These are phyloP conservation scores for Catocala nupta DNA, from an alignment of 2,888 invertebrate genomes.

Conservation along the genomic window DNA sequence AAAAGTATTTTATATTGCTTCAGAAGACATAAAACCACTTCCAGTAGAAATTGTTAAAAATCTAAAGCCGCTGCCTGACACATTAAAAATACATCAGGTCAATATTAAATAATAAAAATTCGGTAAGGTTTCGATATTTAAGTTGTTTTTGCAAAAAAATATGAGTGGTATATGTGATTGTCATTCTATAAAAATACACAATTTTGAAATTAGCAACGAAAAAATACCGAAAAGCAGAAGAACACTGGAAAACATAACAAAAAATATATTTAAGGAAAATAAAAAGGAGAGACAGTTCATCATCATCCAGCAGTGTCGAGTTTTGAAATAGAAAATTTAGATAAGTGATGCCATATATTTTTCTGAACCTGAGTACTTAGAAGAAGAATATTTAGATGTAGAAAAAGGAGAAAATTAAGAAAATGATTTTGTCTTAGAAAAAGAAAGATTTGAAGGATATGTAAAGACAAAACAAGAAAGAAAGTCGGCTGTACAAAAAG, in stretches of 20 bases:
- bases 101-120: constrained; percentile 8
- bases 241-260: constrained; percentile 6
- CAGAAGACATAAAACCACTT: constrained; percentile 5
- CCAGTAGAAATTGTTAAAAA: constrained; percentile 2
- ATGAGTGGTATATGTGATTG: constrained; percentile 15
- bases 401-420: too few species aligned
- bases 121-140: constrained; percentile 9
- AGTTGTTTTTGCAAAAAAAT: constrained; percentile 8
- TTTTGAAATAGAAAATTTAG: too few species aligned
- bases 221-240: neutral
- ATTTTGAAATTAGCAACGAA: constrained; percentile 10
- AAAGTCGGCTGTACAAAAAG: too few species aligned
- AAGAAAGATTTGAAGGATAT: too few species aligned
- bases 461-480: too few species aligned
- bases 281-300: too few species aligned
- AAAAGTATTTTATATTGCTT: constrained; percentile 4
- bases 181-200: constrained; percentile 12
- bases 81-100: constrained; percentile 15
- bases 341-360: too few species aligned
- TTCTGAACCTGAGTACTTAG: too few species aligned
- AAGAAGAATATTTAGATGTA: too few species aligned
- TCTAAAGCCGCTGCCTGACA: constrained; percentile 5
- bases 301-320: too few species aligned
- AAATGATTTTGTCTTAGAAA: too few species aligned
- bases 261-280: constrained; percentile 1